Evolutionary conservation across 2,797 vertebrate species (phyloP), one percentile per base, ranked within the genome.

Genomic region (Hydrophis major): DNA sequence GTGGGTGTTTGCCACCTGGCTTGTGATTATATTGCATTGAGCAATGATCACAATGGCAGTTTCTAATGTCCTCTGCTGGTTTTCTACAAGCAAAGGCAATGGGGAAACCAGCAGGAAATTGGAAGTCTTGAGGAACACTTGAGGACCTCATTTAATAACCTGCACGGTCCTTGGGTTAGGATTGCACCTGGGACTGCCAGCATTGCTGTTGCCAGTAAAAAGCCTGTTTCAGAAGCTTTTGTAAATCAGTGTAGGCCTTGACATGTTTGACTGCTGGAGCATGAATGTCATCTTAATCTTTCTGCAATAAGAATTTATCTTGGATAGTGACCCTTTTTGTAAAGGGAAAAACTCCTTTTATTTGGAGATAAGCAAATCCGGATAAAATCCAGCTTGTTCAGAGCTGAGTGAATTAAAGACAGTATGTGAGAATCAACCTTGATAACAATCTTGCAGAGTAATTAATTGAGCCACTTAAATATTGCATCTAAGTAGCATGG

Each of bases 381-480:
- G 27, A 57, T 88, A 57, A 20, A 57, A 57, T 37, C 11, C 12
- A 57, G n/a, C 25, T 55, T 90, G 37, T 56, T 78, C 27, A 37
- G 47, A 78, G 22, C 13, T 56, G 59, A 20, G 25, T 47, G 74
- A 37, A 86, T 25, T 59, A 86, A 16, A 93, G 93, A 87, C 66
- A 90, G 18, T 47, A 42, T 42, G 74, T 83, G 74, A 47, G 20
- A 47, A 83, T 83, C 20, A 83, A 22, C 37, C 74, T 42, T 47
- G 37, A 20, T 78, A 78, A 47, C 8, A 47, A 42, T 42, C 37
- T 37, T 78, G 74, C 37, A 78, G 74, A 1, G 18, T 22, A 11
- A 89, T 92, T n/a, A 12, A 91, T 92, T 95, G 90, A 86, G 90
- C 88, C 66, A 57, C 28, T 74, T 90, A 63, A 57, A 90, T 3